Conservation (phyloP, 2,113 vertebrate species). For the Grus americana region DNA sequence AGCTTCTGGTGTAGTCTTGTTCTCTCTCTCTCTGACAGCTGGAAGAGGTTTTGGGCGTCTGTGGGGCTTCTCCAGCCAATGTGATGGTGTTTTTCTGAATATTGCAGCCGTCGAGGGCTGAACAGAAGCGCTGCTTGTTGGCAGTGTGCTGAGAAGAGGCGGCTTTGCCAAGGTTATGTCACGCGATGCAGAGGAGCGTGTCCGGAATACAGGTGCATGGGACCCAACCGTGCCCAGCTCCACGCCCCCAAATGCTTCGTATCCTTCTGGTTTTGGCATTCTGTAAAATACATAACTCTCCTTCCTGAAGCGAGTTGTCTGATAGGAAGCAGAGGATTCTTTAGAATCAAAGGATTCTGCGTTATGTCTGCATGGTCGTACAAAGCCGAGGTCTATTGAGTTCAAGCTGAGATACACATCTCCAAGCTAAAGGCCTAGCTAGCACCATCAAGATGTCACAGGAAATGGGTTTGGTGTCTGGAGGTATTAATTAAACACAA, state of each 20-base stretch:
- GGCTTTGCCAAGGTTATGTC: fast-evolving
- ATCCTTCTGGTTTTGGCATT: neutral
- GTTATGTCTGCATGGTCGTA: fast-evolving
- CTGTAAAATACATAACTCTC: neutral
- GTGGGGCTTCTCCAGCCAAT: neutral
- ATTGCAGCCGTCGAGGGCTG: neutral
- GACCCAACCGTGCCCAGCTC: fast-evolving
- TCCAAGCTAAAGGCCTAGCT: neutral
- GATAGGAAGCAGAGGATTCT: neutral
- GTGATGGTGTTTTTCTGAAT: neutral
- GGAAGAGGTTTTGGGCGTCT: neutral
- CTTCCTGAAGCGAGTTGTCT: neutral
- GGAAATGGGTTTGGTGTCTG: neutral
- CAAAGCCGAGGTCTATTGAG: neutral
- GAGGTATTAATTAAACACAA: neutral
- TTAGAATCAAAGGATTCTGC: neutral
- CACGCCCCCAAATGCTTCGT: fast-evolving
- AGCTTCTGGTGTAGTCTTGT: neutral
- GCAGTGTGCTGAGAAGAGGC: neutral
- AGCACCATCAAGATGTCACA: neutral
- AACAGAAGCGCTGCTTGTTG: neutral
- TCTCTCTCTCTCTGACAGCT: neutral
- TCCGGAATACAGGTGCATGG: neutral
- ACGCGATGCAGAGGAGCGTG: fast-evolving
- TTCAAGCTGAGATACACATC: neutral